Conservation (phyloP, 1,140 invertebrate species). For the Procambarus virginalis region DNA sequence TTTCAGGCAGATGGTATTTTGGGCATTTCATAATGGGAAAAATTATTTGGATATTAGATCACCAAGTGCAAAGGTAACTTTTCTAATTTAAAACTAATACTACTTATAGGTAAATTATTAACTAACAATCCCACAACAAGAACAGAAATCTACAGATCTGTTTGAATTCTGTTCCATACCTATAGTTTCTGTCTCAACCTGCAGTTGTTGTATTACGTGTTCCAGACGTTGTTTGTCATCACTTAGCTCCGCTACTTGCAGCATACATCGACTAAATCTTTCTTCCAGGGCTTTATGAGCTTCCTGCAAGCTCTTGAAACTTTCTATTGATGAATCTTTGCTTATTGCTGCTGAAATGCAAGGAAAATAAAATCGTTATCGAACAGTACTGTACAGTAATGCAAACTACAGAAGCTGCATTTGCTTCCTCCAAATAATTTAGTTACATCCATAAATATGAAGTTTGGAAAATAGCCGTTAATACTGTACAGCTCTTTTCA, state of each 20-base stretch:
- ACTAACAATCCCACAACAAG: neutral
- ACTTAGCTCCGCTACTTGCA: slow-evolving; percentile 89
- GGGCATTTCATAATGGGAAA: no score
- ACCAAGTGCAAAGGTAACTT: no score
- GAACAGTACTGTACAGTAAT: no score
- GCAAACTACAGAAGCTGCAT: no score
- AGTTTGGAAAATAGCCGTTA: no score
- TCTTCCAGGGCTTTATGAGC: slow-evolving; percentile 86
- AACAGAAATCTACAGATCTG: neutral
- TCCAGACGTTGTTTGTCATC: slow-evolving; percentile 95
- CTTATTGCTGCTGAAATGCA: neutral
- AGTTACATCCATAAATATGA: no score
- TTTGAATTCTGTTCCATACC: slow-evolving; percentile 74
- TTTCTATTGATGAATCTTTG: neutral
- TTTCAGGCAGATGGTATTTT: no score
- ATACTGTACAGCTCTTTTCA: no score
- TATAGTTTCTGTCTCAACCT: slow-evolving; percentile 96
- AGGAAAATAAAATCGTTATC: neutral
- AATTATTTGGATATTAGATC: no score
- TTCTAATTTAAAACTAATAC: no score
- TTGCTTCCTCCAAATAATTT: no score
- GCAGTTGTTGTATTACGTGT: slow-evolving; percentile 92
- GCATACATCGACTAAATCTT: slow-evolving; percentile 90
- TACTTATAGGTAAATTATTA: neutral
- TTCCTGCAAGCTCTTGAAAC: slow-evolving; percentile 73